These are phyloP conservation scores for Antedon mediterranea DNA, from an alignment of 53 echinoderm and acorn worm genomes.

Conservation along the genomic window DNA sequence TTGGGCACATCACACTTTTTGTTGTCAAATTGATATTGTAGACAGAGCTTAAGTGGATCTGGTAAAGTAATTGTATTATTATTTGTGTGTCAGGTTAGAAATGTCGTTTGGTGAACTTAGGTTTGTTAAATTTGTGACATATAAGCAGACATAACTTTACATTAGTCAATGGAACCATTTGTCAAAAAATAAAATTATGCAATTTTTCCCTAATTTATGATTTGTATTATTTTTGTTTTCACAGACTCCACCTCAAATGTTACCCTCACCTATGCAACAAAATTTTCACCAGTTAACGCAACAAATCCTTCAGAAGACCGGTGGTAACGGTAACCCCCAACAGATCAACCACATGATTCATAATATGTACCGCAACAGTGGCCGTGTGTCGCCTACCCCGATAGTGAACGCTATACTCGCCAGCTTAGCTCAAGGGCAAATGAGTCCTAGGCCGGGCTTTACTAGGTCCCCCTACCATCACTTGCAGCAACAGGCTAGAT, in stretches of 20 bases:
- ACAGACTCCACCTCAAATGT: slow-evolving; percentile 18
- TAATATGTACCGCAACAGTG: slow-evolving; percentile 47
- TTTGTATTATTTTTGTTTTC: neutral
- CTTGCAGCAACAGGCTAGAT: neutral
- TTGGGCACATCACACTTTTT: too few relatives aligned
- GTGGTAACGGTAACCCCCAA: slow-evolving; percentile 71
- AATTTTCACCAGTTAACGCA: slow-evolving; percentile 56
- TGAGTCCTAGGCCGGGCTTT: slow-evolving; percentile 14
- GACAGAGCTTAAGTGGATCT: too few relatives aligned
- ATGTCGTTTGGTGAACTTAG: too few relatives aligned
- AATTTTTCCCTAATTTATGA: too few relatives aligned
- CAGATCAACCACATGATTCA: slow-evolving; percentile 72
- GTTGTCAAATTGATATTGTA: too few relatives aligned
- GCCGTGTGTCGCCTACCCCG: slow-evolving; percentile 67
- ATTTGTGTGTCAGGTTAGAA: too few relatives aligned
- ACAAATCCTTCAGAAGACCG: slow-evolving; percentile 65
- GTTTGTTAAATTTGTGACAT: too few relatives aligned
- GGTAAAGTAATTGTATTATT: too few relatives aligned
- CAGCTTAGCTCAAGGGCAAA: slow-evolving; percentile 3
- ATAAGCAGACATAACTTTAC: too few relatives aligned
- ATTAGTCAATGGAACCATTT: too few relatives aligned
- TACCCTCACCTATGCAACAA: slow-evolving; percentile 19
- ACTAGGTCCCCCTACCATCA: slow-evolving; percentile 5
- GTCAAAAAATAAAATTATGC: too few relatives aligned
- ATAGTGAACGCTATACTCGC: slow-evolving; percentile 35